Evolutionary conservation across 2,797 vertebrate species (phyloP), one percentile per base, ranked within the genome.

Genomic region (Sebastes kiyomatsui): DNA sequence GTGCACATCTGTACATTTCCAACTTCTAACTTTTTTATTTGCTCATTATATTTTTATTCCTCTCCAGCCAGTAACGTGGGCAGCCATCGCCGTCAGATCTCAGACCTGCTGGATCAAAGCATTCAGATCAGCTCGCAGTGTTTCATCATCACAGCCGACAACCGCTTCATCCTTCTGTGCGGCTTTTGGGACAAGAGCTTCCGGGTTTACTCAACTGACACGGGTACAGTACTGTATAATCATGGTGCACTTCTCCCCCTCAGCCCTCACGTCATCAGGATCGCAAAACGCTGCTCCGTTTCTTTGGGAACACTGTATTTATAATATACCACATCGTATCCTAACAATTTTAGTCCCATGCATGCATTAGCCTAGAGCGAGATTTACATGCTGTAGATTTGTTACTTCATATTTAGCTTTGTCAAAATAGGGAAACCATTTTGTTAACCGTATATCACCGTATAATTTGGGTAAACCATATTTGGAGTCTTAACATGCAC

Each of bases 151-250:
- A 98, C 97, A 0, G 97, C 98, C 0, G 97, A 99, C 92, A 99
- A 99, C 93, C 97, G 98, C 92, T 97, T 96, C 85, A 97, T 99
- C 92, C 94, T 99, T n/a, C 95, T 99, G 80, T 99, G 98, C 61
- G 98, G 98, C 83, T 99, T 99, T 95, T 99, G 98, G 98, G 98
- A 99, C 94, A 99, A 99, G 96, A 99, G 98, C 91, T 99, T 99
- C 94, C 96, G 98, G 6, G 95, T 99, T 80, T 99, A 99, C 90
- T 99, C 97, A 82, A 98, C 98, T 0, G 98, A 99, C 92, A 96
- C 98, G 92, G 98, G 98, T 99, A 96, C 61, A 4, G 6, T 42
- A 96, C 61, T 5, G 6, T 42, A 12, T 35, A 11, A 28, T 28
- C 46, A 49, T 25, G 42, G 20, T n/a, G 1, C 32, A 5, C 18